Conservation (phyloP, 1,140 invertebrate species). For the Aphaenogaster ashmeadi region DNA sequence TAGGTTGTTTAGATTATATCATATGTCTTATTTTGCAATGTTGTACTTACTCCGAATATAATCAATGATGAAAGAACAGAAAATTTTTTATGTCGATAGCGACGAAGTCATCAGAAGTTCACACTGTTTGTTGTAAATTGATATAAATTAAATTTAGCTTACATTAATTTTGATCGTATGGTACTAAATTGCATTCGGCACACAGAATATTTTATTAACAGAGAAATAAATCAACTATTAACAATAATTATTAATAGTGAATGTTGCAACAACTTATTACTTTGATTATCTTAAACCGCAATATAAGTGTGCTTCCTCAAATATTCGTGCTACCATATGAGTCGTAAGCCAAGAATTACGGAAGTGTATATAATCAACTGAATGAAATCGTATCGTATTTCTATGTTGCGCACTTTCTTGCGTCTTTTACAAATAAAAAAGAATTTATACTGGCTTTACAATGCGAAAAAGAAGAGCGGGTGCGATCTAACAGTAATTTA, state of each 20-base stretch:
- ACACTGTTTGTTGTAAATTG: background rate
- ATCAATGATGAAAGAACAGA: background rate
- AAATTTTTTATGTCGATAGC: background rate
- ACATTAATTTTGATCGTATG: background rate
- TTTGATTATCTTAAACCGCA: background rate
- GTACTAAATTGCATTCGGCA: background rate
- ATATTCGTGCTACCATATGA: background rate
- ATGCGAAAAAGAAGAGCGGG: background rate
- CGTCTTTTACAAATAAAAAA: background rate
- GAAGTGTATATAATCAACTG: background rate
- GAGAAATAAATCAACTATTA: background rate
- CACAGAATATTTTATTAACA: background rate
- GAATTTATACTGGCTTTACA: background rate
- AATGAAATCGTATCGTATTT: background rate
- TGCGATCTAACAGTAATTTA: conserved; percentile 7
- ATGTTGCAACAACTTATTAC: background rate
- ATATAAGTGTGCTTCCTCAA: background rate
- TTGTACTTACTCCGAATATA: background rate
- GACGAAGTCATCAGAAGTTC: background rate
- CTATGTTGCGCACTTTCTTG: background rate
- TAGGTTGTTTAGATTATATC: background rate
- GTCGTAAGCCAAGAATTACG: background rate
- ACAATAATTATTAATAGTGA: background rate
- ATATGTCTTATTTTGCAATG: conserved; percentile 14
- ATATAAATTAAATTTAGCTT: background rate